Base-by-base conservation (phyloP, 2,113 vertebrate genomes). In the Recurvirostra avosetta region DNA sequence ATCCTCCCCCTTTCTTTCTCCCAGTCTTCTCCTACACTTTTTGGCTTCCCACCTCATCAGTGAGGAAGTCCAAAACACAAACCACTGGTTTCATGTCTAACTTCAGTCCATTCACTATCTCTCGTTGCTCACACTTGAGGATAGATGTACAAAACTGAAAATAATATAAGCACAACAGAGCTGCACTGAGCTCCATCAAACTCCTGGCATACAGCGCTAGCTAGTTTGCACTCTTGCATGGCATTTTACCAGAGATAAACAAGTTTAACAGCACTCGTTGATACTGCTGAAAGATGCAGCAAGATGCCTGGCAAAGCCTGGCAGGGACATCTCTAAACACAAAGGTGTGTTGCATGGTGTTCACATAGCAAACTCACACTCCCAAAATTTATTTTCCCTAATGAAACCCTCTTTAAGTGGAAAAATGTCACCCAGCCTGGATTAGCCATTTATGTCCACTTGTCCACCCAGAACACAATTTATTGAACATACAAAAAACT, bases 51-150 rank as follows among this genome's bases (percentile, higher is more conserved):
- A 23, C 5, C 27, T 73, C 2, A 3, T 43, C 49, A 73, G 5
- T 38, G 29, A 91, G 53, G 47, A 73, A 86, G 11, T 26, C 36
- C 30, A 32, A 59, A 86, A 21, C 43, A 75, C 11, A 86, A 66
- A 43, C 16, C 12, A 20, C 40, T 40, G 45, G 9, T 65, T 80
- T 86, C 36, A 45, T 1, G 0, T 20, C 9, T 41, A 34, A 52
- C 34, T 72, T 91, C 25, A 80, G 30, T 63, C 27, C 15, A 29
- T 74, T 78, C 2, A 1, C 55, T 43, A 18, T 25, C 12, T 16
- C 29, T 76, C 36, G 20, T 77, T 0, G 0, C 17, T 66, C 27
- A 8, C 0, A 1, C 65, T 68, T 58, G 23, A 45, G 34, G 22
- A 23, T 23, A 56, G 34, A 36, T 49, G 23, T 29, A 52, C 10